A percentile compares a stretch with the other conserved stretches of the same genome.
phyloP scores from a whole-genome alignment of 2,797 vertebrate species.

The Gambelia wislizenii region DNA sequence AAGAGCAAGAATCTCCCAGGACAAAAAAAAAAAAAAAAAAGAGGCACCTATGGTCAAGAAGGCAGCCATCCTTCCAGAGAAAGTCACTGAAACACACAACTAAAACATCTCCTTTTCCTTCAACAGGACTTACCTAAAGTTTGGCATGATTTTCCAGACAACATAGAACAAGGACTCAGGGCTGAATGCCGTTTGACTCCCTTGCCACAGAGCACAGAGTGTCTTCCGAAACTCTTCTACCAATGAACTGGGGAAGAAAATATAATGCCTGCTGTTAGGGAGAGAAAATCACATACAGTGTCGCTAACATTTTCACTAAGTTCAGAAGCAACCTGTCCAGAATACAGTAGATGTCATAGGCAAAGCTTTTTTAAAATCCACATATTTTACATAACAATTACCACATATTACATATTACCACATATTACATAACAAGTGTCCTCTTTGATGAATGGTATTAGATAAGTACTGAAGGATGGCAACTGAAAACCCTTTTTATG shows the following conservation, averaged over 20 bases:
- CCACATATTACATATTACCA: too few species aligned
- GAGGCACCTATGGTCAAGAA: background rate
- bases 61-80: background rate
- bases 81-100: slow-evolving; percentile 4
- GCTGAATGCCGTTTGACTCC: slow-evolving; percentile 95
- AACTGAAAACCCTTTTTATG: too few species aligned
- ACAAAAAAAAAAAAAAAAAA: slow-evolving; percentile 9
- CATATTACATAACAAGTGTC: too few species aligned
- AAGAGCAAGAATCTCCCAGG: background rate
- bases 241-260: slow-evolving; percentile 85
- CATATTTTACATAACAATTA: too few species aligned
- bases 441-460: too few species aligned
- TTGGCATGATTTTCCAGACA: slow-evolving; percentile 99
- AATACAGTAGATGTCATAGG: too few species aligned
- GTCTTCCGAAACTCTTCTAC: slow-evolving; percentile 99
- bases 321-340: background rate
- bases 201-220: slow-evolving; percentile 97
- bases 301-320: background rate
- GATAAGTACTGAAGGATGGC: too few species aligned
- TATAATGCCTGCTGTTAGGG: slow-evolving; percentile 4
- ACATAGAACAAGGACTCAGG: slow-evolving; percentile 98
- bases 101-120: background rate
- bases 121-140: slow-evolving; percentile 89
- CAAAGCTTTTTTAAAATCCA: too few species aligned
- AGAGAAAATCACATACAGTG: rapidly evolving